Conservation (phyloP, 1,140 invertebrate species). For the Cryptotermes secundus region DNA sequence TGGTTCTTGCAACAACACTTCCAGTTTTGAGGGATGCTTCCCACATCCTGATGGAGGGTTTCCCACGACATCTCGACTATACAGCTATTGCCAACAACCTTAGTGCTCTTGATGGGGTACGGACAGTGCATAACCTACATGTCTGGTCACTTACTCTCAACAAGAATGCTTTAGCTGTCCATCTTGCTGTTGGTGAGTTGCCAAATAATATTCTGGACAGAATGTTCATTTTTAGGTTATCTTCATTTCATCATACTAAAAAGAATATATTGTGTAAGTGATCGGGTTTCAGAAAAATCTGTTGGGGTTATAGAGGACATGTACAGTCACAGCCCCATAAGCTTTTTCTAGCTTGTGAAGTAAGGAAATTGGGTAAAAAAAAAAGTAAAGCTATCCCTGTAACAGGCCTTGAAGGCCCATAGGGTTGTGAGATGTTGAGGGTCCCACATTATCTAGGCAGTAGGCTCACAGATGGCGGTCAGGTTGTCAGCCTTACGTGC, state of each 20-base stretch:
- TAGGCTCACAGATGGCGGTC: no score
- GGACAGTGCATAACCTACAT: conserved; percentile 75
- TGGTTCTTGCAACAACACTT: conserved; percentile 80
- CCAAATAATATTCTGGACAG: background rate
- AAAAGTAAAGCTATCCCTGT: no score
- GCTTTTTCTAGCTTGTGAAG: no score
- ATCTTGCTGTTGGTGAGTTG: conserved; percentile 70
- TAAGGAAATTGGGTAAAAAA: no score
- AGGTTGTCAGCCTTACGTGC: no score
- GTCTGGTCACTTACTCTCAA: conserved; percentile 79
- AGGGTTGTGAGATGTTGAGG: no score
- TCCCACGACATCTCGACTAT: conserved; percentile 61
- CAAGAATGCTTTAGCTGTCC: conserved; percentile 67
- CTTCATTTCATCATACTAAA: background rate
- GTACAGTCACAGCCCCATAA: no score
- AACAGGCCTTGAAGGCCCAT: no score
- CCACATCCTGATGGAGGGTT: conserved; percentile 76
- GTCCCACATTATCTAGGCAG: no score
- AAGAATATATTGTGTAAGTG: no score
- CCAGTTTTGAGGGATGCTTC: conserved; percentile 73
- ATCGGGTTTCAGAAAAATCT: no score
- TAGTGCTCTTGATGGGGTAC: conserved; percentile 62
- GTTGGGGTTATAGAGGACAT: no score
- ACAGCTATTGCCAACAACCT: conserved; percentile 48
- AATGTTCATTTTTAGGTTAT: conserved; percentile 20